A percentile compares a stretch with the other conserved stretches of the same genome.
phyloP scores from a whole-genome alignment of 2,797 vertebrate genomes.

The Lutjanus campechanus region DNA sequence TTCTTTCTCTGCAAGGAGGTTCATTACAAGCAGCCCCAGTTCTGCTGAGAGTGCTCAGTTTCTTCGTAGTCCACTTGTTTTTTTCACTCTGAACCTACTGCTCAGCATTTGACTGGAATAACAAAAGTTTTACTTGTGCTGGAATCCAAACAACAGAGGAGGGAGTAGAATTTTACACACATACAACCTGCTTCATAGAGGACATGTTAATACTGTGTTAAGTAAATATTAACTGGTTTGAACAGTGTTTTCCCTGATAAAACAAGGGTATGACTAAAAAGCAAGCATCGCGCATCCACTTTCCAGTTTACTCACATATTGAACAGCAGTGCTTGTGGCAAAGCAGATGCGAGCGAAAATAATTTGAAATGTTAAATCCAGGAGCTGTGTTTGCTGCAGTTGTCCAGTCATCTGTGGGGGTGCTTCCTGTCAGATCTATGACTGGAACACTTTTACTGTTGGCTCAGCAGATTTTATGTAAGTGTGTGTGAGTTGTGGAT shows the following conservation, averaged over 20 bases:
- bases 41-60: conserved; percentile 21
- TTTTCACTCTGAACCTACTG: too few species aligned
- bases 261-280: neutral
- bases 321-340: too few species aligned
- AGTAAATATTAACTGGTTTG: neutral
- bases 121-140: neutral
- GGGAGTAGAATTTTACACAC: neutral
- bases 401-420: conserved; percentile 26
- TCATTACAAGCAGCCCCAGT: conserved; percentile 32
- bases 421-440: conserved; percentile 67
- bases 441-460: conserved; percentile 57
- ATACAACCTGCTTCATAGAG: neutral
- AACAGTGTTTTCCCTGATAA: neutral
- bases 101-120: neutral
- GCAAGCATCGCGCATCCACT: neutral
- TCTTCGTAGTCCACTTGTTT: conserved; percentile 30
- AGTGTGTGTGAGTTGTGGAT: conserved; percentile 13
- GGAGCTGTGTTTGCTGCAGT: conserved; percentile 14
- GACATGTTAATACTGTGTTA: neutral
- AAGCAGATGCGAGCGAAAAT: neutral
- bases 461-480: conserved; percentile 71
- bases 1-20: conserved; percentile 48
- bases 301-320: neutral
- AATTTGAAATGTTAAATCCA: neutral
- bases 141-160: neutral